Percentiles rank a stretch among this genome's conserved stretches.
phyloP scores from a whole-genome alignment of 2,797 vertebrate species.

The Spinus pinus region DNA sequence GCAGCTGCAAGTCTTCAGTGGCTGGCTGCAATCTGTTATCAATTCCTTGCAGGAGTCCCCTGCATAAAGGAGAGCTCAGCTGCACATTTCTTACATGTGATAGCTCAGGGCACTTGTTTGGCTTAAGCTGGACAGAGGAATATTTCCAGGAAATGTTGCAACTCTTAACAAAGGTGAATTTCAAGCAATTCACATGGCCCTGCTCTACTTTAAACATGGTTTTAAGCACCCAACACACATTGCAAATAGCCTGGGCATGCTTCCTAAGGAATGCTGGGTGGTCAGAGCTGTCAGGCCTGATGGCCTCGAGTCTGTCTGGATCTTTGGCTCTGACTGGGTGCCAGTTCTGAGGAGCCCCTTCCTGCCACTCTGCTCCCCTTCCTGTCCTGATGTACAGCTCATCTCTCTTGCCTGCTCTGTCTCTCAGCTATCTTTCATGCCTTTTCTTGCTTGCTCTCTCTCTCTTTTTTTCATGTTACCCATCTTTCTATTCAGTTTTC shows the following conservation, averaged over 20 bases:
- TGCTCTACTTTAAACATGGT: neutral
- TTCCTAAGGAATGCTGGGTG: neutral
- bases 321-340: neutral
- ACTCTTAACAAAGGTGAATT: neutral
- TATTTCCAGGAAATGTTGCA: neutral
- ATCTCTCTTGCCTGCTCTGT: neutral
- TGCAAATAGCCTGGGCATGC: neutral
- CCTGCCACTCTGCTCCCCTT: neutral
- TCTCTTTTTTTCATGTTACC: neutral
- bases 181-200: neutral
- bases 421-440: neutral
- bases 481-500: neutral
- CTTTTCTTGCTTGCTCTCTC: neutral
- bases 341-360: neutral
- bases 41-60: neutral
- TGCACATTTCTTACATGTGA: fast-evolving
- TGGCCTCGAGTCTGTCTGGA: neutral
- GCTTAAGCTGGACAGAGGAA: neutral
- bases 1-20: neutral
- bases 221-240: neutral
- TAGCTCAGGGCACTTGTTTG: neutral
- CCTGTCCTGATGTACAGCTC: neutral
- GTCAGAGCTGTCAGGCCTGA: neutral
- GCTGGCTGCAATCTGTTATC: neutral
- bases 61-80: neutral